Percentiles rank a stretch among this genome's conserved stretches.
phyloP scores from a whole-genome alignment of 2,113 vertebrate genomes.

The Glareola pratincola region DNA sequence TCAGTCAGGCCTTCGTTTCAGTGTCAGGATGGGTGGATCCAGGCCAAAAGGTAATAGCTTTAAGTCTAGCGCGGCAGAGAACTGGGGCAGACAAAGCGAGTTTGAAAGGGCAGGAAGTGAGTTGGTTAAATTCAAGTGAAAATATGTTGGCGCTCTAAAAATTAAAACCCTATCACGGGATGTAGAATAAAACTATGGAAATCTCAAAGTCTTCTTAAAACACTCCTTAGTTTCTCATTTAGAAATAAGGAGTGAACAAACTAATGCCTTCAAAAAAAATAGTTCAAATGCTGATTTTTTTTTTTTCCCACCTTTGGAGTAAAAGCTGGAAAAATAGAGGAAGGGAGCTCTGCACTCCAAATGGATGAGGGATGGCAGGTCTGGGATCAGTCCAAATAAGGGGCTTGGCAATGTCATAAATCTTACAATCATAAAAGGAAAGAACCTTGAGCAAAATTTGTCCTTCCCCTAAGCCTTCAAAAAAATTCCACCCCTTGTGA shows the following conservation, averaged over 20 bases:
- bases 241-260: not conserved
- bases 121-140: not conserved
- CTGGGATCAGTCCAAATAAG: slow-evolving; percentile 32
- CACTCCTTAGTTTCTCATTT: not conserved
- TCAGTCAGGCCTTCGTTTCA: not conserved
- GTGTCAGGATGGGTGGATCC: not conserved
- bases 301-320: not conserved
- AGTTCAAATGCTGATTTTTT: not conserved
- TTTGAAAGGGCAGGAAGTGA: not conserved
- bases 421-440: slow-evolving; percentile 37
- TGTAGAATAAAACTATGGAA: not conserved
- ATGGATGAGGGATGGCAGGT: slow-evolving; percentile 4
- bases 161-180: not conserved
- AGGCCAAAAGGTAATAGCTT: not conserved
- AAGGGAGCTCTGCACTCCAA: not conserved
- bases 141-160: not conserved
- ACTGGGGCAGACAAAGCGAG: not conserved
- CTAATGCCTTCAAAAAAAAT: not conserved
- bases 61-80: not conserved
- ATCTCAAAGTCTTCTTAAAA: not conserved
- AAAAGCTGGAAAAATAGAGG: slow-evolving; percentile 16
- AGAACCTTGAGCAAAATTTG: slow-evolving; percentile 25
- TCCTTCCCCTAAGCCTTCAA: slow-evolving; percentile 40
- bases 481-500: slow-evolving; percentile 44
- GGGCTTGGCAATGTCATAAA: slow-evolving; percentile 35